Evolutionary conservation across 1,140 invertebrate species (phyloP).

Genomic region (Drosophila repleta): DNA sequence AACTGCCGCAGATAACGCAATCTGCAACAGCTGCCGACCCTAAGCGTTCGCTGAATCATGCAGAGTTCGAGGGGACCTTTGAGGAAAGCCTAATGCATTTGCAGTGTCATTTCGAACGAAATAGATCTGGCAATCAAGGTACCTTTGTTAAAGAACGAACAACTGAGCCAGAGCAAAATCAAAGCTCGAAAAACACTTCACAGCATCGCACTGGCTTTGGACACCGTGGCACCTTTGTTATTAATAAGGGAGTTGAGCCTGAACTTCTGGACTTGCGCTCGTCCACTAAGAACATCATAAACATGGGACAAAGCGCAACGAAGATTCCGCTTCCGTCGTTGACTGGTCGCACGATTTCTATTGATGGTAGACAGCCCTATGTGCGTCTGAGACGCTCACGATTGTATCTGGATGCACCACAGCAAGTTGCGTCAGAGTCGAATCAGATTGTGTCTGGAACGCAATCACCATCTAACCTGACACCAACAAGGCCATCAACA

Average conservation of each 20-base stretch:
- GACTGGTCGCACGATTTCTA: background rate
- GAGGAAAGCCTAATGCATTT: background rate
- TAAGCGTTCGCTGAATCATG: too few species aligned
- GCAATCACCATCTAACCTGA: constrained; percentile 11
- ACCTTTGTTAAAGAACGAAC: background rate
- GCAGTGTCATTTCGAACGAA: background rate
- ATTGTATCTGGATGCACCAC: background rate
- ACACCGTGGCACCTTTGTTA: background rate
- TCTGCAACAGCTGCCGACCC: background rate
- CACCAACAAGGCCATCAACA: too few species aligned
- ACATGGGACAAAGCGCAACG: background rate
- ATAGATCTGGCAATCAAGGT: background rate
- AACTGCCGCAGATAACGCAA: background rate
- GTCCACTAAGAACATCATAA: background rate
- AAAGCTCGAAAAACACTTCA: background rate
- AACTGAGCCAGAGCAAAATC: background rate
- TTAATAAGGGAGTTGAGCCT: background rate
- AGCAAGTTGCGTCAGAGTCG: constrained; percentile 6
- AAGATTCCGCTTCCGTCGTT: background rate
- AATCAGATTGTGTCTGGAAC: constrained; percentile 47
- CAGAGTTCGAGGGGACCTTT: background rate
- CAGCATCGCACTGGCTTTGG: background rate
- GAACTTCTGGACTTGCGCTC: background rate
- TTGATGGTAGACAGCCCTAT: background rate
- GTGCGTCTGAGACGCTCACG: background rate